Conservation (phyloP, 2,113 vertebrate genomes). For the Epinephelus moara region DNA sequence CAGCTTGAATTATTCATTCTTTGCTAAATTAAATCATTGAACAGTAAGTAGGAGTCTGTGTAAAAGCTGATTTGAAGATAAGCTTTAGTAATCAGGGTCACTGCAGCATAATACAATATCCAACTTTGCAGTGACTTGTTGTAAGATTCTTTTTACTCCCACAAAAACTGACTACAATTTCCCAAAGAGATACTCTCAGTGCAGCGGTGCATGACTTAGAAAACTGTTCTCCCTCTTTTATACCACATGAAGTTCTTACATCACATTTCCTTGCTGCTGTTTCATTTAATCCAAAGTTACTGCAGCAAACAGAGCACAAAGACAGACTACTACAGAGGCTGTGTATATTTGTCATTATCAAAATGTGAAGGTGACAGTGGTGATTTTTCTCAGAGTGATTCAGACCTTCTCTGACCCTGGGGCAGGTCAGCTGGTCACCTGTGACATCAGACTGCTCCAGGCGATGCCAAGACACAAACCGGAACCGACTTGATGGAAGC, state of each 20-base stretch:
- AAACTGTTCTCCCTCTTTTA: neutral
- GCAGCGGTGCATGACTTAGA: neutral
- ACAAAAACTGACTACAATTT: neutral
- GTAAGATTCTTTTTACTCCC: neutral
- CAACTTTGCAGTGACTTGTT: neutral
- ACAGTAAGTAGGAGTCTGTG: neutral
- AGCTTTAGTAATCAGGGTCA: neutral
- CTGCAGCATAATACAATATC: neutral
- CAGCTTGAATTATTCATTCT: neutral
- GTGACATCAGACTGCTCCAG: constrained; percentile 88
- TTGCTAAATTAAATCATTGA: neutral
- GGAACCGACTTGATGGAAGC: constrained; percentile 92
- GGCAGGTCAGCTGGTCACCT: constrained; percentile 92
- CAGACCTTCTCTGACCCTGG: constrained; percentile 94
- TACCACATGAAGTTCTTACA: neutral
- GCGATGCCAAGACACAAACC: constrained; percentile 88
- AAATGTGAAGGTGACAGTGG: neutral
- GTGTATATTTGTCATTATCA: neutral
- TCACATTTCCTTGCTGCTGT: neutral
- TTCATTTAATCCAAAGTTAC: neutral
- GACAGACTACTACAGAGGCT: neutral
- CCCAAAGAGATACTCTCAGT: neutral
- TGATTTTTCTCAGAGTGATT: neutral
- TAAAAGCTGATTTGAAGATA: neutral
- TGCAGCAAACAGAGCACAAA: neutral